Percentiles rank a stretch among this genome's conserved stretches.
These are phyloP conservation scores for Noctua fimbriata DNA, from an alignment of 2,888 invertebrate species.

Conservation along the genomic window DNA sequence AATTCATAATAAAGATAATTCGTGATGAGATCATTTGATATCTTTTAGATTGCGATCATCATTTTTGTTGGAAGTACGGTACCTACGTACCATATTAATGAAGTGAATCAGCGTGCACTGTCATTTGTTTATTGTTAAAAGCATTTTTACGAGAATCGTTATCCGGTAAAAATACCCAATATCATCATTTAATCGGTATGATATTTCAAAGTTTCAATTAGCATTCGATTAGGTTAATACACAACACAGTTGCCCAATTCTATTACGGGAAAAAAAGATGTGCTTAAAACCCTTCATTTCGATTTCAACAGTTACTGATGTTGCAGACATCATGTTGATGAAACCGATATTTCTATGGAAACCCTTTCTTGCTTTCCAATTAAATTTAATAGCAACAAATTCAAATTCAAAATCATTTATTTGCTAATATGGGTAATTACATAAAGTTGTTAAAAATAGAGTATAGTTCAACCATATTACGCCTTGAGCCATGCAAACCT, in stretches of 20 bases:
- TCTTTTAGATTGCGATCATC: slow-evolving; percentile 48
- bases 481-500: no score
- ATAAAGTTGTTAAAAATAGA: no score
- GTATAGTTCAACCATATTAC: no score
- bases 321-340: no score
- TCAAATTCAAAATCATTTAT: no score
- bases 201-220: neutral
- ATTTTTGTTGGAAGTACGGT: slow-evolving; percentile 50
- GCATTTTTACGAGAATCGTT: slow-evolving; percentile 11
- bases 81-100: slow-evolving; percentile 9
- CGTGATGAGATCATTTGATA: slow-evolving; percentile 56
- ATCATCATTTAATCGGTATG: neutral
- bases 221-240: neutral
- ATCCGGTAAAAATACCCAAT: slow-evolving; percentile 6
- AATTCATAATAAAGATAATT: slow-evolving; percentile 48
- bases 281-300: neutral
- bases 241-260: neutral
- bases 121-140: slow-evolving; percentile 24
- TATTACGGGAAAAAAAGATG: neutral
- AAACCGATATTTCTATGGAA: neutral
- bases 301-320: neutral
- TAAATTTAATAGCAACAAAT: neutral
- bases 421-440: no score
- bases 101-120: slow-evolving; percentile 44
- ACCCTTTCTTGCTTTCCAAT: neutral